Conservation (phyloP, 2,113 vertebrate species). For the Petrocephalus microphthalmus region DNA sequence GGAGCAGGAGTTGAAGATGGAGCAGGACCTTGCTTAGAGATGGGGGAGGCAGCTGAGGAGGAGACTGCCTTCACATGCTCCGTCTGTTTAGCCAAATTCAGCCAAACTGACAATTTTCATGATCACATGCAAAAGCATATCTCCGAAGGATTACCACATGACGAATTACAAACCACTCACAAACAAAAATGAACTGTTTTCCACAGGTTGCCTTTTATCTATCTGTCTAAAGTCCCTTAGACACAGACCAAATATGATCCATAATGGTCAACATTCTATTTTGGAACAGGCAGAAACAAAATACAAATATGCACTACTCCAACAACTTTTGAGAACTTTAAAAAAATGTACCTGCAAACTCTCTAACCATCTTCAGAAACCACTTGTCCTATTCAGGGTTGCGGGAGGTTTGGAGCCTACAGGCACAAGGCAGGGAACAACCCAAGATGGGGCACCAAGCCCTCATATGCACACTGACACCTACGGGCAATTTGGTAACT, state of each 20-base stretch:
- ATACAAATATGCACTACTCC: neutral
- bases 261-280: neutral
- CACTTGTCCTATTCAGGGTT: no score
- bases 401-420: no score
- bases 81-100: conserved; percentile 98
- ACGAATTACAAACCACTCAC: conserved; percentile 33
- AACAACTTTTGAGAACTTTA: neutral
- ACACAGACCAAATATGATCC: neutral
- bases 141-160: conserved; percentile 93
- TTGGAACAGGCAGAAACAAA: neutral
- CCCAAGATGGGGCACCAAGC: no score
- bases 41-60: conserved; percentile 70
- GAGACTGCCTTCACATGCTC: conserved; percentile 97
- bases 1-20: conserved; percentile 49
- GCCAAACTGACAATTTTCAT: conserved; percentile 99
- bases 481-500: no score
- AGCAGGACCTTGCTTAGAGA: conserved; percentile 51
- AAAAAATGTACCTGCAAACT: neutral
- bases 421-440: no score
- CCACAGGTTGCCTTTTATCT: conserved; percentile 68
- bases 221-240: neutral
- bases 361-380: no score
- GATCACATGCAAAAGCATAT: conserved; percentile 99
- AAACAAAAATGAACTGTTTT: conserved; percentile 76
- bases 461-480: no score